These are phyloP conservation scores for Pasiphila rectangulata DNA, from an alignment of 2,888 invertebrate genomes.

Conservation along the genomic window DNA sequence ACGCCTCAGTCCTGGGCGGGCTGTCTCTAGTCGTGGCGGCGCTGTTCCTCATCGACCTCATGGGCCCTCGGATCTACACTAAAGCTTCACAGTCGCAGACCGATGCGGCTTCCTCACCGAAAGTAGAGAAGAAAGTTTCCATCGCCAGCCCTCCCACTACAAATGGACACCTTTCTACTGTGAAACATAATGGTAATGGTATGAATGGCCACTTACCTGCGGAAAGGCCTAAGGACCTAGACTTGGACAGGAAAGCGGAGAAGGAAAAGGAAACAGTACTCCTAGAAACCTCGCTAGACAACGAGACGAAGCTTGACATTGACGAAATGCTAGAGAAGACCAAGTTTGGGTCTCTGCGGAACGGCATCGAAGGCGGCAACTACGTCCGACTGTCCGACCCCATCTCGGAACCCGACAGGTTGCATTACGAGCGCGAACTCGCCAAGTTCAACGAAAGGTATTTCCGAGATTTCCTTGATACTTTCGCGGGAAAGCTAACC, in stretches of 20 bases:
- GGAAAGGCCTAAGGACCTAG: slow-evolving; percentile 65
- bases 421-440: slow-evolving; percentile 70
- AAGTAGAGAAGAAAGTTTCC: slow-evolving; percentile 59
- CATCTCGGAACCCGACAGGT: slow-evolving; percentile 55
- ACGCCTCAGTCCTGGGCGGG: slow-evolving; percentile 86
- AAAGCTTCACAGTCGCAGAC: slow-evolving; percentile 68
- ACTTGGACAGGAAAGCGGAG: slow-evolving; percentile 49
- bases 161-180: slow-evolving; percentile 45
- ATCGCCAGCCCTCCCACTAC: slow-evolving; percentile 45
- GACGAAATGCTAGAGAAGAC: slow-evolving; percentile 62
- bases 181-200: slow-evolving; percentile 39
- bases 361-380: slow-evolving; percentile 63
- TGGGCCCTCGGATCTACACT: slow-evolving; percentile 77
- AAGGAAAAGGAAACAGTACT: slow-evolving; percentile 43
- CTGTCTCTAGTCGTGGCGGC: slow-evolving; percentile 84
- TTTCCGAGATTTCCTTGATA: slow-evolving; percentile 66
- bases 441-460: slow-evolving; percentile 73
- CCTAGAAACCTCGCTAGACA: slow-evolving; percentile 32
- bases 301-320: slow-evolving; percentile 38
- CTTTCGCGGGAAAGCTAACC: slow-evolving; percentile 56
- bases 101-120: slow-evolving; percentile 54
- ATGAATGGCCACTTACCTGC: slow-evolving; percentile 34
- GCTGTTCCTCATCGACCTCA: slow-evolving; percentile 85
- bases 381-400: slow-evolving; percentile 69
- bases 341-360: slow-evolving; percentile 72